Evolutionary conservation across 2,797 vertebrate genomes (phyloP).

Genomic region (Lateolabrax maculatus): DNA sequence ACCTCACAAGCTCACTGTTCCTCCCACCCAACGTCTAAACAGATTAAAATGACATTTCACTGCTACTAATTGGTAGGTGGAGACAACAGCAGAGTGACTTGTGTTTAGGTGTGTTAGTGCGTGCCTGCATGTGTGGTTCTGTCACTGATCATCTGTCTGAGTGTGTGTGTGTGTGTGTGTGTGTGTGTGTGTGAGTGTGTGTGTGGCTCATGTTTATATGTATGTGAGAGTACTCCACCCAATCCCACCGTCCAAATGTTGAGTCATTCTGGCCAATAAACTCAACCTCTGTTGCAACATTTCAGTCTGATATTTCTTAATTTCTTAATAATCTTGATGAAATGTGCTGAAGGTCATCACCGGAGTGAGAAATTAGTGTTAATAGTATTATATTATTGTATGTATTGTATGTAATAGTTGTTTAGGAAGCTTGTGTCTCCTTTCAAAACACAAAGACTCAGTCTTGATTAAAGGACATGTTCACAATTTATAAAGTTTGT

Average conservation of each 20-base stretch:
- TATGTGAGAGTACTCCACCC: not conserved
- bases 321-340: not conserved
- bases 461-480: too few species aligned
- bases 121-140: not conserved
- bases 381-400: too few species aligned
- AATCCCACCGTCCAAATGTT: not conserved
- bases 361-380: not conserved
- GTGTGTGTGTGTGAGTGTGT: not conserved
- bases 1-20: not conserved
- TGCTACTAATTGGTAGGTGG: constrained; percentile 28
- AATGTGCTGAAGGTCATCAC: not conserved
- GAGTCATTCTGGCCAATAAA: constrained; percentile 15
- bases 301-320: not conserved
- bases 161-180: not conserved
- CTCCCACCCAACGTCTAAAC: not conserved
- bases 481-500: too few species aligned
- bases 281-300: not conserved
- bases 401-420: too few species aligned
- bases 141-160: constrained; percentile 7
- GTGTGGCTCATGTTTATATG: too few species aligned
- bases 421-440: not conserved
- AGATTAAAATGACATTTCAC: constrained; percentile 15
- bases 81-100: not conserved
- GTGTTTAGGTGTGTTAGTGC: not conserved
- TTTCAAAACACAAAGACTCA: too few species aligned